Evolutionary conservation across 2,888 invertebrate genomes (phyloP), one percentile per base, ranked within the genome.

Genomic region (Macaria notata): DNA sequence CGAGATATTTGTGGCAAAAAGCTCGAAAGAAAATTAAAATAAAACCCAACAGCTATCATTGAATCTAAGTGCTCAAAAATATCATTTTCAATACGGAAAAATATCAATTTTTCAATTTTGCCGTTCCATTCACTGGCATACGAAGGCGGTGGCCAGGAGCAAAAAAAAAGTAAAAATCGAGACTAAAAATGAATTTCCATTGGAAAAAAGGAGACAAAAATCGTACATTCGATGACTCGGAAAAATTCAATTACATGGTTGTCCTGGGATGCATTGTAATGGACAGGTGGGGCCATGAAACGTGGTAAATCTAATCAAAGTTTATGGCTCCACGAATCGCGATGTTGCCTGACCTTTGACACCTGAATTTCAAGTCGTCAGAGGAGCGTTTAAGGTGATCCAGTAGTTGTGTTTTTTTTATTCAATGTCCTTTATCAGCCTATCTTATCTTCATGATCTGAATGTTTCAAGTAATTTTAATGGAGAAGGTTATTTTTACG

Each of bases 161-260:
- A 49, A 61, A 62, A 66, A 68, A 62, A 55, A 62, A 58, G 61
- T 58, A 69, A 54, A 54, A 54, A 39, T 38, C 38, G 38, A 38
- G 38, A 38, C 19, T 19, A 19, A 19, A 19, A 19, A 19, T 19
- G 19, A 19, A 19, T 19, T 19, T 19, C 33, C 7, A 36, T 7
- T 6, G 33, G 33, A 4, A 7, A 4, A 6, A 7, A 4, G 38
- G 33, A n/a, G 30, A 29, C 30, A 31, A 72, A 73, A 72, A 68
- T 60, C 63, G 56, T 38, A 61, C 63, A 73, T 64, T 64, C 77
- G 72, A 76, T 81, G 83, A 76, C 71, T 81, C 72, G 81, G 75
- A 83, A 80, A 79, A 76, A 85, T 81, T 82, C 84, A 83, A 85
- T 84, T 81, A 81, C 76, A 71, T 69, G 69, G 72, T 66, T 75